Percentiles rank a stretch among this genome's conserved stretches.
These are phyloP conservation scores for Eulithis testata DNA, from an alignment of 2,888 invertebrate species.

Conservation along the genomic window DNA sequence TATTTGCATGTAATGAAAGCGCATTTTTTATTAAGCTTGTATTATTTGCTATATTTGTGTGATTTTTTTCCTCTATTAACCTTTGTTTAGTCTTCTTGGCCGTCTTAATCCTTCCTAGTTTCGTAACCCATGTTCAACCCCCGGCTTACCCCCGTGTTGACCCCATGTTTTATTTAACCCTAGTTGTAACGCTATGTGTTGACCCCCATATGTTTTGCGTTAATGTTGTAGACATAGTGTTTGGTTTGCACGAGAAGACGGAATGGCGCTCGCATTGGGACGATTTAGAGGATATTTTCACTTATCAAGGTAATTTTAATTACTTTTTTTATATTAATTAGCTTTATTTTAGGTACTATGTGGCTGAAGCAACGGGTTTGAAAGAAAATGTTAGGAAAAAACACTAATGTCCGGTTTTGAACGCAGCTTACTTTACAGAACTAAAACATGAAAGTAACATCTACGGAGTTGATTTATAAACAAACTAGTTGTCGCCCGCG, in stretches of 20 bases:
- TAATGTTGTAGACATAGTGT: slow-evolving; percentile 33
- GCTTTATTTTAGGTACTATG: too few relatives aligned
- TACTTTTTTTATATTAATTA: too few relatives aligned
- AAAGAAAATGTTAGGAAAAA: too few relatives aligned
- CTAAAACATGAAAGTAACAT: too few relatives aligned
- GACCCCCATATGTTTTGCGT: background rate
- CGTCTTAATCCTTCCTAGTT: too few relatives aligned
- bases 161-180: background rate
- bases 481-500: too few relatives aligned
- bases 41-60: background rate
- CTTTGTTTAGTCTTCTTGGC: too few relatives aligned
- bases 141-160: background rate
- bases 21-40: background rate
- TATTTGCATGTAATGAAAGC: slow-evolving; percentile 9
- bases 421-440: too few relatives aligned
- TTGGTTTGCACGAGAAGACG: slow-evolving; percentile 14
- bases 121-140: too few relatives aligned
- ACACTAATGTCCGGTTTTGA: too few relatives aligned
- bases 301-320: slow-evolving; percentile 46
- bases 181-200: background rate
- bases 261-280: slow-evolving; percentile 64
- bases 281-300: slow-evolving; percentile 69
- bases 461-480: too few relatives aligned
- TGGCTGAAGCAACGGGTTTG: too few relatives aligned
- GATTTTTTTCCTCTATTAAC: background rate